Evolutionary conservation across 2,888 invertebrate genomes (phyloP), one percentile per base, ranked within the genome.

Genomic region (Erebia palarica): DNA sequence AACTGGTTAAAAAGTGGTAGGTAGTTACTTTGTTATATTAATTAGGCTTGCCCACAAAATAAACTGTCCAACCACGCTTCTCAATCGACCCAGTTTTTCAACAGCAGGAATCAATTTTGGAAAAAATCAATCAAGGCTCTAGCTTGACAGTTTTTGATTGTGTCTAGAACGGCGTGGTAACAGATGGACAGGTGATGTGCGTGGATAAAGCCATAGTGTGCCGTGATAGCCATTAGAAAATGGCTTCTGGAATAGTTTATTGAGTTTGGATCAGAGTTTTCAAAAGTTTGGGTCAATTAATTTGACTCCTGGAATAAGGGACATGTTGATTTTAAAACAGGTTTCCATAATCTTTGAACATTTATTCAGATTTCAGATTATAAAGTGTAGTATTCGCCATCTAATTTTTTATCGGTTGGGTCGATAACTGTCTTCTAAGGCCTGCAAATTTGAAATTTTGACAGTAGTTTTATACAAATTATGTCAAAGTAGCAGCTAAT

Each of bases 111-210:
- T 91, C 88, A 90, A 90, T 91, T 89, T 89, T 86, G 2, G 86
- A 89, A 86, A 86, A 84, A 81, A 92, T 92, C 91, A 91, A 92
- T 92, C 91, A 63, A 91, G 91, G 90, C 86, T 82, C 82, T 82
- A 79, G 84, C 86, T 89, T 90, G 93, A 92, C 93, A 92, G 89
- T 80, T 72, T 73, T 57, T 78, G 78, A 85, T 93, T 93, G 91
- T 93, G 73, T 73, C 73, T 70, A 81, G 92, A 92, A 87, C 87
- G 86, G 84, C 92, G 89, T 91, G 79, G 86, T 86, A 79, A 90
- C 91, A 86, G 78, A 53, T 21, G 57, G 70, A 73, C 73, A 85
- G 89, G 87, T 89, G 83, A 86, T 82, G 82, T 73, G 83, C 87
- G 85, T 88, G 85, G 83, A 86, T 87, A 90, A 89, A 84, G 75